These are phyloP conservation scores for Acropternis orthonyx DNA, from an alignment of 2,797 vertebrate genomes.

Conservation along the genomic window DNA sequence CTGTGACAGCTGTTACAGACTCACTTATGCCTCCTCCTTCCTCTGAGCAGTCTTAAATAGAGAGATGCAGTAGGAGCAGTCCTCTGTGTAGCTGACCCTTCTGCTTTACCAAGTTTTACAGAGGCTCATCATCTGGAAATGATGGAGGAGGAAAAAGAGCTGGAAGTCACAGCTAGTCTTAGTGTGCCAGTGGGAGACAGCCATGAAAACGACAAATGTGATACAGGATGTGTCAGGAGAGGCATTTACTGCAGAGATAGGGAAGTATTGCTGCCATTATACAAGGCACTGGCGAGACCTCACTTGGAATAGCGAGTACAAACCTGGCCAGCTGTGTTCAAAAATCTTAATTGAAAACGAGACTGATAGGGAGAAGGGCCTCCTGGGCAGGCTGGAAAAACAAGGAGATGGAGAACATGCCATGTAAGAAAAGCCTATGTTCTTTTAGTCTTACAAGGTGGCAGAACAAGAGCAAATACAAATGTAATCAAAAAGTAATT, in stretches of 20 bases:
- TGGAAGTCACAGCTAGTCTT: background rate
- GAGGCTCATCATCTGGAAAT: conserved; percentile 10
- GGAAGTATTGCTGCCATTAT: background rate
- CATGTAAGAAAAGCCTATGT: background rate
- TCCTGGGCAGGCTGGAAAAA: background rate
- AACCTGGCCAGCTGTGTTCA: background rate
- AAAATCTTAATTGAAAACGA: background rate
- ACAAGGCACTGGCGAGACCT: background rate
- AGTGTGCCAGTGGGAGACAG: background rate
- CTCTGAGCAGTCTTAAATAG: conserved; percentile 25
- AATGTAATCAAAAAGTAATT: background rate
- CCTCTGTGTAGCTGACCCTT: background rate
- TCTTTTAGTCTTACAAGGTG: background rate
- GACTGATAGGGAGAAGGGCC: background rate
- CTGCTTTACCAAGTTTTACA: background rate
- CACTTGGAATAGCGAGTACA: background rate
- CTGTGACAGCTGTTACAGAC: background rate
- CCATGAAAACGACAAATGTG: conserved; percentile 7
- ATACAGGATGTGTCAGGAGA: background rate
- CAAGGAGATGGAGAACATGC: background rate
- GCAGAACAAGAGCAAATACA: background rate
- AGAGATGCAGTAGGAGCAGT: background rate
- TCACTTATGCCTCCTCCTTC: background rate
- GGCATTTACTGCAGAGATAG: background rate
- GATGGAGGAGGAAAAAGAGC: background rate